Conservation (phyloP, 2,797 vertebrate species). For the Notamacropus eugenii region DNA sequence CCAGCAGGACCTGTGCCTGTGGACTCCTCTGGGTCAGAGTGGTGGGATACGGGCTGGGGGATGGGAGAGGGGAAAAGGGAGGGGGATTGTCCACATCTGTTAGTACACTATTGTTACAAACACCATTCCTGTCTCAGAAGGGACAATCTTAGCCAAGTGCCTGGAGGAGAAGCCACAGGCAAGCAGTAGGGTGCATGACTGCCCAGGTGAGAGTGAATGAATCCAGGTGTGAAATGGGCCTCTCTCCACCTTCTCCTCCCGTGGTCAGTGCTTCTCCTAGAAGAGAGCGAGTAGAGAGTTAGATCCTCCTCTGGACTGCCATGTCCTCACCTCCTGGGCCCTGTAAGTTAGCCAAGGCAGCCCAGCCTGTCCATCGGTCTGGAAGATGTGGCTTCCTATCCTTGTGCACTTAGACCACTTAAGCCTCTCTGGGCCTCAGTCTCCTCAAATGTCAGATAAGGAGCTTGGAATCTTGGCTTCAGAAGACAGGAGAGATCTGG, state of each 20-base stretch:
- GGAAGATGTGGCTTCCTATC: neutral
- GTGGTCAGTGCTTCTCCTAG: conserved; percentile 87
- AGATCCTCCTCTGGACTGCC: neutral
- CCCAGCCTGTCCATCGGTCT: neutral
- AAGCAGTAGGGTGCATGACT: conserved; percentile 49
- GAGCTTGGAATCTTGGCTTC: neutral
- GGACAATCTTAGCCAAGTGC: conserved; percentile 80
- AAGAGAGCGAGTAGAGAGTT: conserved; percentile 49
- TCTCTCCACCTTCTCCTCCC: conserved; percentile 69
- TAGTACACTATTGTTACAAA: conserved; percentile 75
- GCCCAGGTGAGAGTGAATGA: conserved; percentile 66
- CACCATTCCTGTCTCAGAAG: conserved; percentile 79
- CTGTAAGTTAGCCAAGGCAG: no score
- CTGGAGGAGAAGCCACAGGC: conserved; percentile 67
- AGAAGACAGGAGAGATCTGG: neutral
- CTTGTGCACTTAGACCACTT: neutral
- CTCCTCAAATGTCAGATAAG: neutral
- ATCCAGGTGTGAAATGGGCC: conserved; percentile 65
- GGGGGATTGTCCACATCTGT: conserved; percentile 78
- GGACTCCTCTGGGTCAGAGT: conserved; percentile 58
- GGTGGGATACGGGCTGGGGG: neutral
- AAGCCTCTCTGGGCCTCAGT: neutral
- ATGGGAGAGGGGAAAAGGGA: neutral
- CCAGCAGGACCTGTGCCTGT: conserved; percentile 24
- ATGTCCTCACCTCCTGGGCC: neutral